Evolutionary conservation across 1,140 invertebrate genomes (phyloP), one percentile per base, ranked within the genome.

Genomic region (Radopholus similis): DNA sequence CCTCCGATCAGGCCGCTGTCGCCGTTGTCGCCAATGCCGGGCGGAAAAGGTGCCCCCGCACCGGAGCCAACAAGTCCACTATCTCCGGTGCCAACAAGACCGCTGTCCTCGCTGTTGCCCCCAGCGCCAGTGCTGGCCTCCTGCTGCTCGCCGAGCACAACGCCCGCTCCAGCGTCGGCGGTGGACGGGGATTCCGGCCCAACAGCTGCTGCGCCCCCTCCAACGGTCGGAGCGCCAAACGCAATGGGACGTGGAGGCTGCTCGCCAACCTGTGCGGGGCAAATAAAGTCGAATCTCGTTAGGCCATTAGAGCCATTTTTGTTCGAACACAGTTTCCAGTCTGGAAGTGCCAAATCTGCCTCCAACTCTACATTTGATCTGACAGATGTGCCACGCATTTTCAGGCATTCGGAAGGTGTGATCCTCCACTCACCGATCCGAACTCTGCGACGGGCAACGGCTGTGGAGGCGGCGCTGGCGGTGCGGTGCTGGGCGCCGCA

Each of bases 391-490:
- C n/a, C n/a, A n/a, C n/a, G n/a, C n/a, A n/a, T n/a, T n/a, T n/a
- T n/a, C n/a, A n/a, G n/a, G n/a, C n/a, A n/a, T n/a, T n/a, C n/a
- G n/a, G n/a, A n/a, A n/a, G 53, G 4, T 42, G 62, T 37, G 62
- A 49, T 3, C 35, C 44, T 54, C 35, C 44, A 26, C 55, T 55
- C 30, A 66, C 37, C 26, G 54, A 56, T 30, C 54, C 55, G 38
- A 59, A 34, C 51, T 66, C 53, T 44, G 44, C 47, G 28, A 40
- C 68, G 15, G 62, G 47, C n/a, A 38, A 34, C 32, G 63, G 26
- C 23, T 26, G 53, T 32, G 38, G 30, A 15, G 53, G 62, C 5
- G 23, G 51, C 21, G 51, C n/a, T 30, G 54, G 28, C 2, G 63
- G 30, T 6, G 5, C 38, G 23, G 42, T 2, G 18, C 28, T 13